Conservation (phyloP, 1,140 invertebrate species). For the Zaprionus kolodkinae region DNA sequence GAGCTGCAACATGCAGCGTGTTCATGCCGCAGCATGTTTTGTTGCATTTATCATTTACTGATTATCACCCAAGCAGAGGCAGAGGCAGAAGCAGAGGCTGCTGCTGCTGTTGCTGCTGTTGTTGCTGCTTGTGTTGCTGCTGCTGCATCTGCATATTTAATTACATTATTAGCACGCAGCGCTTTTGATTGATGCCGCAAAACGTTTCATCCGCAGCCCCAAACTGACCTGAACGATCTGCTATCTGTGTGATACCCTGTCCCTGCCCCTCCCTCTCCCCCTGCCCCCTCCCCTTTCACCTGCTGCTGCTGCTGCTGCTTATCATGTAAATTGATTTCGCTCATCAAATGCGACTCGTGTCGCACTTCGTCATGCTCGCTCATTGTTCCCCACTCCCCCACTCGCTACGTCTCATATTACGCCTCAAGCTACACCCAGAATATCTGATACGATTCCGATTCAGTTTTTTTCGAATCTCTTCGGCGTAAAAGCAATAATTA, state of each 20-base stretch:
- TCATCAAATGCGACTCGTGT: conserved; percentile 9
- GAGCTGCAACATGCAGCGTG: conserved; percentile 38
- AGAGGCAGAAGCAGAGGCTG: background rate
- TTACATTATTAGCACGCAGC: conserved; percentile 76
- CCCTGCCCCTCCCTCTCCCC: conserved; percentile 7
- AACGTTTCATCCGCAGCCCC: conserved; percentile 59
- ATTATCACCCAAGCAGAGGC: conserved; percentile 63
- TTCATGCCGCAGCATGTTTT: conserved; percentile 60
- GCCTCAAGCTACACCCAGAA: conserved; percentile 20
- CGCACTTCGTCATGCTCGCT: background rate
- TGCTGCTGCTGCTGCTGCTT: background rate
- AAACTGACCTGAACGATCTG: too few relatives aligned
- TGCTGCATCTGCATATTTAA: conserved; percentile 71
- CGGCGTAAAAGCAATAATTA: conserved; percentile 74
- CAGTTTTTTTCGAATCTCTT: conserved; percentile 7
- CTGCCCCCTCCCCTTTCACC: conserved; percentile 17
- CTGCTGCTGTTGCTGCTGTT: background rate
- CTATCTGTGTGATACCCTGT: too few relatives aligned
- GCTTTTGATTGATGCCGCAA: conserved; percentile 79
- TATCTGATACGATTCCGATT: conserved; percentile 15
- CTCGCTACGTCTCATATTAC: conserved; percentile 20
- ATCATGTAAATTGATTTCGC: conserved; percentile 41
- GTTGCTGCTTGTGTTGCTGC: conserved; percentile 12
- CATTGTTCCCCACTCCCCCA: background rate
- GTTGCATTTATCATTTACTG: conserved; percentile 82